Percentiles rank a stretch among this genome's conserved stretches.
Conservation (phyloP, 2,113 vertebrate genomes). For the Butastur rufipennis region DNA sequence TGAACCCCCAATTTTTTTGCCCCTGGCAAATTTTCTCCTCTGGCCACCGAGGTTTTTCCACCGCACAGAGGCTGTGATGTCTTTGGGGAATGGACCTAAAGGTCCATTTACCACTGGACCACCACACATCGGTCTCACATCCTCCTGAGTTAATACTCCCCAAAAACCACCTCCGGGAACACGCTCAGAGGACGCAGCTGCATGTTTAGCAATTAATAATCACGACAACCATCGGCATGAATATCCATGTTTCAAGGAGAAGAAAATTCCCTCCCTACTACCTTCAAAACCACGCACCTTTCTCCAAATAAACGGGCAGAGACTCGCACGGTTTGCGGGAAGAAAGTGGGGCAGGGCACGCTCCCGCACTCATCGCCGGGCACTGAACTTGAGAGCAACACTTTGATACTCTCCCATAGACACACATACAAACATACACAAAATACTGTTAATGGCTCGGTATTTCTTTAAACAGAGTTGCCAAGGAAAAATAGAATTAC, state of each 20-base stretch:
- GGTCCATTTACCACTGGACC: not conserved
- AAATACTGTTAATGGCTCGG: not conserved
- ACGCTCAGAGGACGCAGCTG: fast-evolving
- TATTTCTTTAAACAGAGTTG: not conserved
- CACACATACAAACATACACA: not conserved
- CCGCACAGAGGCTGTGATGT: not conserved
- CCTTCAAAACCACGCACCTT: not conserved
- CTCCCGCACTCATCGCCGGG: not conserved
- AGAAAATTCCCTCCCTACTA: not conserved
- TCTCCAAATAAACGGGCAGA: not conserved
- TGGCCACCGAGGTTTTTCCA: not conserved
- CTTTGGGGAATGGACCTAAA: not conserved
- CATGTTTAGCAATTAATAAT: not conserved
- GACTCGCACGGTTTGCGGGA: fast-evolving
- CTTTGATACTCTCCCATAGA: not conserved
- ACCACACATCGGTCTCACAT: not conserved
- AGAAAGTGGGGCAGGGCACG: fast-evolving
- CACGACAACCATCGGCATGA: not conserved
- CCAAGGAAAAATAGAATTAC: constrained; percentile 31
- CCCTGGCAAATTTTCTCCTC: not conserved
- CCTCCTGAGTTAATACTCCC: not conserved
- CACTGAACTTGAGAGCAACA: not conserved
- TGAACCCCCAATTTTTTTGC: not conserved
- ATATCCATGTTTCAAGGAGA: not conserved
- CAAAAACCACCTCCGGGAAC: not conserved